Evolutionary conservation across 1,140 invertebrate species (phyloP).

Genomic region (Homarus americanus): DNA sequence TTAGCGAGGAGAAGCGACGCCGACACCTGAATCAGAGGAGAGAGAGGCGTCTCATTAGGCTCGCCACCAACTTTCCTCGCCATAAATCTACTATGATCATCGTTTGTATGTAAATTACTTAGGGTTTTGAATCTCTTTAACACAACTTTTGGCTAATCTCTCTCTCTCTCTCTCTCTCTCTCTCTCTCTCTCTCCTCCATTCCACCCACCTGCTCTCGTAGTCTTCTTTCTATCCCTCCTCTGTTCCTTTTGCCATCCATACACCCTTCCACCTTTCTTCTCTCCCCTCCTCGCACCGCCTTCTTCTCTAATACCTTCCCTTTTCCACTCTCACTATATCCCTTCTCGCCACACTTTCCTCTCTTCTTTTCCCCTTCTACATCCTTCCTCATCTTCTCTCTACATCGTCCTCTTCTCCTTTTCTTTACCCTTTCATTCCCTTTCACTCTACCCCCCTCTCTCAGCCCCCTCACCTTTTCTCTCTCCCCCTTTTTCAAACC

Average conservation of each 20-base stretch:
- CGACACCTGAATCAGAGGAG: neutral
- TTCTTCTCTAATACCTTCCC: neutral
- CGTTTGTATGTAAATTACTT: constrained; percentile 24
- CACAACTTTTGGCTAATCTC: constrained; percentile 34
- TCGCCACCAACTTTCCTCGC: constrained; percentile 11
- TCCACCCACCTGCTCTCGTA: too few relatives aligned
- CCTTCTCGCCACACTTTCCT: neutral
- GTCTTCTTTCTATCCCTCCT: too few relatives aligned
- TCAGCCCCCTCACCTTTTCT: too few relatives aligned
- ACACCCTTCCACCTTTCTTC: too few relatives aligned
- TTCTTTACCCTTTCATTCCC: too few relatives aligned
- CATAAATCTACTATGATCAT: constrained; percentile 44
- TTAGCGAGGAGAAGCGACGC: neutral
- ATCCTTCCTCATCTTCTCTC: too few relatives aligned
- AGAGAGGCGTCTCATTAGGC: constrained; percentile 12
- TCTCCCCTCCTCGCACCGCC: neutral
- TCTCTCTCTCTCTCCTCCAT: neutral
- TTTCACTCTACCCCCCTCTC: neutral
- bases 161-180: neutral
- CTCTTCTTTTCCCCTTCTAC: neutral
- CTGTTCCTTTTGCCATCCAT: too few relatives aligned
- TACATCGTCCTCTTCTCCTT: too few relatives aligned
- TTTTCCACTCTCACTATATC: neutral
- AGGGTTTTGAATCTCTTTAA: constrained; percentile 21
- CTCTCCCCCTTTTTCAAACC: neutral